phyloP scores from a whole-genome alignment of 2,797 vertebrate species.

The Cryptoblepharus egeriae region DNA sequence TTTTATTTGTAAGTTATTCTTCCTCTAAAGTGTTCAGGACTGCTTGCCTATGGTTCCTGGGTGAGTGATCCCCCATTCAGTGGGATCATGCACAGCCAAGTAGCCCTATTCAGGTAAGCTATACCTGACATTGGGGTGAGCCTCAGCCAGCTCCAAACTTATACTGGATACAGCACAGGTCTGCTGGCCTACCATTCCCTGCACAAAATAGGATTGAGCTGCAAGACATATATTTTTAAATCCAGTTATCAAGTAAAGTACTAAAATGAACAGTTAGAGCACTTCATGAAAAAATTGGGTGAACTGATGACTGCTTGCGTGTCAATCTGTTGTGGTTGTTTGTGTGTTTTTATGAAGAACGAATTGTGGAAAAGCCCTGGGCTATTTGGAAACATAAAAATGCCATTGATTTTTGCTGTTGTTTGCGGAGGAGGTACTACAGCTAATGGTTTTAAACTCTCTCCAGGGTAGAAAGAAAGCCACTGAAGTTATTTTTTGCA shows the following conservation, averaged over 20 bases:
- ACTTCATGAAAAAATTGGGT: neutral
- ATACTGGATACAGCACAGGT: too few species aligned
- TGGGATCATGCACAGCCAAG: too few species aligned
- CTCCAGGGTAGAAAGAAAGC: slow-evolving; percentile 4
- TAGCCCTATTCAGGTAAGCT: too few species aligned
- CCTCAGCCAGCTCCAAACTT: too few species aligned
- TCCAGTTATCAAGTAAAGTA: neutral
- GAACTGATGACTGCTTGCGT: neutral
- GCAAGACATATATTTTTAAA: neutral
- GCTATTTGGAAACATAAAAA: slow-evolving; percentile 8
- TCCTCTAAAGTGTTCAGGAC: neutral
- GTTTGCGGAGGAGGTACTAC: neutral
- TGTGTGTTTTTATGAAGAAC: neutral
- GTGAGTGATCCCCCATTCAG: neutral
- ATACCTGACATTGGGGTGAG: too few species aligned
- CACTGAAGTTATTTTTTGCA: neutral
- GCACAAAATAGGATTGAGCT: too few species aligned
- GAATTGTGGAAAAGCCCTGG: neutral
- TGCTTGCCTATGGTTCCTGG: neutral
- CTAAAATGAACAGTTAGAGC: slow-evolving; percentile 7
- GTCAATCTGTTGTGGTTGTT: neutral
- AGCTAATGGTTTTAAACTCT: slow-evolving; percentile 15
- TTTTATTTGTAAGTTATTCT: neutral
- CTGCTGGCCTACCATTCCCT: too few species aligned
- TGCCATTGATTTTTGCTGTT: slow-evolving; percentile 11